Percentiles rank a stretch among this genome's conserved stretches.
Conservation (phyloP, 2,797 vertebrate genomes). For the Xenops minutus region DNA sequence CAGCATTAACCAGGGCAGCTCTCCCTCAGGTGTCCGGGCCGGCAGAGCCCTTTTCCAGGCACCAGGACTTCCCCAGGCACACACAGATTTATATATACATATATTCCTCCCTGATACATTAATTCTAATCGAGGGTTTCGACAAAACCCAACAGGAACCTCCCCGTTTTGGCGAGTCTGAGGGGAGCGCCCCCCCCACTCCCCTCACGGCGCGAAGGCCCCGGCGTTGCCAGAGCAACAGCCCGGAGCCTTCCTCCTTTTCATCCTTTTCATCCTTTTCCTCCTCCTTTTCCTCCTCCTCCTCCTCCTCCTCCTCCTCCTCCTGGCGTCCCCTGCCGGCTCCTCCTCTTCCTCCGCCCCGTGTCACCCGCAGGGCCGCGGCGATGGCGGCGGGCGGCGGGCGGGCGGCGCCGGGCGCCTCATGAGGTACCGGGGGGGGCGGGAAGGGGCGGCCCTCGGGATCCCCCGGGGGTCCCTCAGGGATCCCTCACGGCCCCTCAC, state of each 20-base stretch:
- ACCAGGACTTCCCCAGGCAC: slow-evolving; percentile 12
- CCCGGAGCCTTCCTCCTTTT: neutral
- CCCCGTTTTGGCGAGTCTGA: neutral
- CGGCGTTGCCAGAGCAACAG: neutral
- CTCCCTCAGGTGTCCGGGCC: slow-evolving; percentile 41
- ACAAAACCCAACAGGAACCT: neutral
- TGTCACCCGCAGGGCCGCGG: neutral
- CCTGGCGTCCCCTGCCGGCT: neutral
- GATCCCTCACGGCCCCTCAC: no score
- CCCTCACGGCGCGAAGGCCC: neutral
- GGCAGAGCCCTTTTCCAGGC: slow-evolving; percentile 40
- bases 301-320: neutral
- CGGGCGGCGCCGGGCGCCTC: slow-evolving; percentile 79
- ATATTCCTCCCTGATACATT: neutral
- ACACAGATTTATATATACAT: neutral
- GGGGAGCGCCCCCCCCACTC: neutral
- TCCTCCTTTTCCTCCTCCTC: neutral
- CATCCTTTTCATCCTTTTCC: neutral
- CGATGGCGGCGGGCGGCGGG: neutral
- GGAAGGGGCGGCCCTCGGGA: neutral
- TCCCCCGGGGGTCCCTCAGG: no score
- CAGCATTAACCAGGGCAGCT: neutral
- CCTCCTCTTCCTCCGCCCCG: neutral
- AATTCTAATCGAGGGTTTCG: neutral
- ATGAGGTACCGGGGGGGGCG: slow-evolving; percentile 4